phyloP scores from a whole-genome alignment of 2,797 vertebrate species.

The Platyrinchus mystaceus region DNA sequence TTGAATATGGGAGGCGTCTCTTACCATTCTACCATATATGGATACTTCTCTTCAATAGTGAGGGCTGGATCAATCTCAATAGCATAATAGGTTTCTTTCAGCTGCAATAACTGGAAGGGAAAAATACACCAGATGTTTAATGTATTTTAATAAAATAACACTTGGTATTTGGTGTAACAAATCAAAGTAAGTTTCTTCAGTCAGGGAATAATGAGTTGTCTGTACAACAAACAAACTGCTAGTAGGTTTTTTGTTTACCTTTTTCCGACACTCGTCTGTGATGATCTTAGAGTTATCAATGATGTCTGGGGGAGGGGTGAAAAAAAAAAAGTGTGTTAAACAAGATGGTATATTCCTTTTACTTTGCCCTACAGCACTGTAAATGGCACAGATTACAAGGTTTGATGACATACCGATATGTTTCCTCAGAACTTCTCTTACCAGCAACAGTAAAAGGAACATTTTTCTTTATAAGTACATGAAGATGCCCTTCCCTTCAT shows the following conservation, averaged over 20 bases:
- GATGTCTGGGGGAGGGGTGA: slow-evolving; percentile 78
- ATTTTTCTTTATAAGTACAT: neutral
- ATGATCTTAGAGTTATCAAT: slow-evolving; percentile 94
- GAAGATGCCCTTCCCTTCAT: neutral
- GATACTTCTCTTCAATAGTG: slow-evolving; percentile 91
- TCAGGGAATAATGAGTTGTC: neutral
- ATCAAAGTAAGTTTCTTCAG: neutral
- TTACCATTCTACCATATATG: slow-evolving; percentile 97
- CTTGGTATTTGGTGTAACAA: neutral
- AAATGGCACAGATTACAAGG: neutral
- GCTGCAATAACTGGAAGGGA: slow-evolving; percentile 80
- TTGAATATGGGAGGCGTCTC: slow-evolving; percentile 22
- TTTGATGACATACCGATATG: neutral
- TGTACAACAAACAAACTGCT: neutral
- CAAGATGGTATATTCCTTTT: neutral
- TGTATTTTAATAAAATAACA: neutral
- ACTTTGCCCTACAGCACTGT: neutral
- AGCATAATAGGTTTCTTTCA: slow-evolving; percentile 94
- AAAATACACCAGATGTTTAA: neutral
- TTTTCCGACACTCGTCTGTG: slow-evolving; percentile 89
- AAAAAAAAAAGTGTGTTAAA: neutral
- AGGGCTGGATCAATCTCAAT: slow-evolving; percentile 94
- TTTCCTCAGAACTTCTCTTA: slow-evolving; percentile 2
- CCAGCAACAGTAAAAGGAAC: neutral
- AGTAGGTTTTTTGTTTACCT: slow-evolving; percentile 73